Conservation (phyloP, 2,113 vertebrate genomes). For the Paracanthobrama guichenoti region DNA sequence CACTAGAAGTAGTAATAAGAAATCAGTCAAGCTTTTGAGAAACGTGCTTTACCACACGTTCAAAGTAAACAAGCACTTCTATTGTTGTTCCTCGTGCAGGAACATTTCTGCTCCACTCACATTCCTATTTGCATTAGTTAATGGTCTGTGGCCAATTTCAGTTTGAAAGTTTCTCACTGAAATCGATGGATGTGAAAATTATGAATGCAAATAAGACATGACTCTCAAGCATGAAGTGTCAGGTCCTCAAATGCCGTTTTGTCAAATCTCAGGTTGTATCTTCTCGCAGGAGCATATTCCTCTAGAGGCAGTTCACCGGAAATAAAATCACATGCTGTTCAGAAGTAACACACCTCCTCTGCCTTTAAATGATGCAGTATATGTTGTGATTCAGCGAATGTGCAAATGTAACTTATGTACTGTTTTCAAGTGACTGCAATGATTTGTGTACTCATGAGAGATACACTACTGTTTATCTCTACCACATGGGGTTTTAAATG, state of each 20-base stretch:
- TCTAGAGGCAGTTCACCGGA: not conserved
- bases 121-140: not conserved
- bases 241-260: constrained; percentile 17
- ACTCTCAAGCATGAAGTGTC: not conserved
- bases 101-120: not conserved
- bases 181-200: not conserved
- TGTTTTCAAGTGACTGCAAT: constrained; percentile 44
- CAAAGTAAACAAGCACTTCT: constrained; percentile 4
- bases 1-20: not conserved
- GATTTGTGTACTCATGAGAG: constrained; percentile 52
- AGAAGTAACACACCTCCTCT: constrained; percentile 21
- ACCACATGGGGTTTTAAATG: constrained; percentile 44
- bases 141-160: constrained; percentile 7
- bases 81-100: not conserved
- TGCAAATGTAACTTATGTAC: constrained; percentile 67
- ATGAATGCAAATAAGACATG: not conserved
- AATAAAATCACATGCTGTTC: constrained; percentile 9
- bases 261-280: constrained; percentile 65
- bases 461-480: constrained; percentile 50
- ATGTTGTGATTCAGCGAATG: constrained; percentile 57
- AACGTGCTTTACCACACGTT: constrained; percentile 8
- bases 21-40: not conserved
- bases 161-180: constrained; percentile 11
- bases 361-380: constrained; percentile 51
- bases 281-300: constrained; percentile 12